phyloP scores from a whole-genome alignment of 2,888 invertebrate genomes.

The Stramonita haemastoma region DNA sequence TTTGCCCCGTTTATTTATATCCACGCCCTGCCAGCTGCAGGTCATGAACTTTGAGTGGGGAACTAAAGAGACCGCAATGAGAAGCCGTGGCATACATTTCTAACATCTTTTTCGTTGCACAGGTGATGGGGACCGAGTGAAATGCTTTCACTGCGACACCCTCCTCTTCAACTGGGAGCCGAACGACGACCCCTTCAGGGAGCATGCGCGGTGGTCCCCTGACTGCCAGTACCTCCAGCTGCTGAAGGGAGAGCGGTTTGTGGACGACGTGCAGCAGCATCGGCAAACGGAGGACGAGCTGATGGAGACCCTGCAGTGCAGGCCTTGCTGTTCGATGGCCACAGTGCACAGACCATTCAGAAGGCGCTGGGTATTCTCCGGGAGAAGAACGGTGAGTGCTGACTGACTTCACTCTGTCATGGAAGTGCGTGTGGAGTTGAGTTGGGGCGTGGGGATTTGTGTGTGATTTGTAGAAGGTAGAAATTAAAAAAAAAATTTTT shows the following conservation, averaged over 20 bases:
- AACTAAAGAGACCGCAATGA: too few relatives aligned
- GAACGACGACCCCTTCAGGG: slow-evolving; percentile 92
- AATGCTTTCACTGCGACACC: slow-evolving; percentile 94
- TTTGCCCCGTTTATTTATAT: too few relatives aligned
- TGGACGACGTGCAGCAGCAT: slow-evolving; percentile 78
- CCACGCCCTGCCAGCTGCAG: too few relatives aligned
- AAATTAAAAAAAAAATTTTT: not conserved
- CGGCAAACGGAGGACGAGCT: not conserved
- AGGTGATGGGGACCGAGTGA: slow-evolving; percentile 89
- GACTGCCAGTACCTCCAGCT: slow-evolving; percentile 89
- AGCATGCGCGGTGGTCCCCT: slow-evolving; percentile 93
- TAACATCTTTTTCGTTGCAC: slow-evolving; percentile 40
- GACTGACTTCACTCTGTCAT: not conserved
- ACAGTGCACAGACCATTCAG: not conserved
- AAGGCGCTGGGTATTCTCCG: slow-evolving; percentile 1
- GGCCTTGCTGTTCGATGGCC: slow-evolving; percentile 28
- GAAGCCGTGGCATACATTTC: not conserved
- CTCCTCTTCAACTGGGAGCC: slow-evolving; percentile 94
- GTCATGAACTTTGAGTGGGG: too few relatives aligned
- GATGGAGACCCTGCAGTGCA: slow-evolving; percentile 30
- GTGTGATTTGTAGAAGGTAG: not conserved
- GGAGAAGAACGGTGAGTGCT: slow-evolving; percentile 20
- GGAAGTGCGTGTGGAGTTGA: not conserved
- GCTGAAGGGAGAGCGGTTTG: slow-evolving; percentile 88
- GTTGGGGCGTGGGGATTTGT: not conserved